Conservation (phyloP, 2,113 vertebrate species). For the Callorhinus ursinus region DNA sequence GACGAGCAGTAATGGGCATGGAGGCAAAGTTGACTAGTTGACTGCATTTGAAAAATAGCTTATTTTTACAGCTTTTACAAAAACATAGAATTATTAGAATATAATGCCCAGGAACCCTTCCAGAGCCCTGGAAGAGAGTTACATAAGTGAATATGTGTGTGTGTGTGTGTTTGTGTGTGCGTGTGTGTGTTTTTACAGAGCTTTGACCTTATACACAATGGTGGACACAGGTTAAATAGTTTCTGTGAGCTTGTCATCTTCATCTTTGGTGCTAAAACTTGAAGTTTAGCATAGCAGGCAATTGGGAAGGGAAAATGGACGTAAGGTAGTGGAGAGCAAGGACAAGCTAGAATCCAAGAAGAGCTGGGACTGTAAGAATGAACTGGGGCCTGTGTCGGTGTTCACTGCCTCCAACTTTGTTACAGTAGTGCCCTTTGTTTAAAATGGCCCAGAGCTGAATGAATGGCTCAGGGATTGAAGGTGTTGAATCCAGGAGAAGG, state of each 20-base stretch:
- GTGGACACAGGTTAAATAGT: neutral
- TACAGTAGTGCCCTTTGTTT: neutral
- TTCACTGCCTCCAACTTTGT: neutral
- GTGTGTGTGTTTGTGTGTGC: neutral
- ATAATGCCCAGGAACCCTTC: neutral
- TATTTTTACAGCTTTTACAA: slow-evolving; percentile 22
- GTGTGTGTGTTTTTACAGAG: neutral
- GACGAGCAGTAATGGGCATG: neutral
- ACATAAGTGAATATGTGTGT: neutral
- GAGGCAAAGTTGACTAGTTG: neutral
- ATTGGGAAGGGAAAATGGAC: neutral
- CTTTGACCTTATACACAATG: neutral
- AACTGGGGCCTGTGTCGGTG: neutral
- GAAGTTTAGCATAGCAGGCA: neutral
- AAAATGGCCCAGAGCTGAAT: neutral
- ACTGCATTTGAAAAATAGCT: neutral
- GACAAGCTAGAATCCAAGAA: neutral
- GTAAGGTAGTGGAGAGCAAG: neutral
- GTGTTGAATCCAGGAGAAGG: neutral
- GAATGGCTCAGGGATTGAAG: neutral
- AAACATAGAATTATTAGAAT: neutral
- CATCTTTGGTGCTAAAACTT: neutral
- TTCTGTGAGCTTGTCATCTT: neutral
- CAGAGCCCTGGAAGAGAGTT: neutral
- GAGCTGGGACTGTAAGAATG: neutral